phyloP scores from a whole-genome alignment of 2,888 invertebrate species.

The Escarpia spicata region DNA sequence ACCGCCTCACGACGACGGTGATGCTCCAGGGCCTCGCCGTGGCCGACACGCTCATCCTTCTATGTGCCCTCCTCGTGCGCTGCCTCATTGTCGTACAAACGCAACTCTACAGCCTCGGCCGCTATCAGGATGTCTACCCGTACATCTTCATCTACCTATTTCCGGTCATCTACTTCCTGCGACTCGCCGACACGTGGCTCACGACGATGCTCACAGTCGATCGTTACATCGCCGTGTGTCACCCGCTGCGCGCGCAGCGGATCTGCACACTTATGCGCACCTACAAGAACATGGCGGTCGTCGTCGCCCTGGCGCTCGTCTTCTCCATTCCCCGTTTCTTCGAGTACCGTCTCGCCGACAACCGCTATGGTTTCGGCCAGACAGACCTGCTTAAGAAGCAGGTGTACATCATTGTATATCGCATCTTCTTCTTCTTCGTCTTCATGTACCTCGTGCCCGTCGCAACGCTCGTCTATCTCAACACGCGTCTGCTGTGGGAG shows the following conservation, averaged over 20 bases:
- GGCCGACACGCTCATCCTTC: constrained; percentile 27
- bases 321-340: constrained; percentile 41
- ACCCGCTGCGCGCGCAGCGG: constrained; percentile 41
- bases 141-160: neutral
- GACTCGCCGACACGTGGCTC: constrained; percentile 40
- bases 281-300: constrained; percentile 31
- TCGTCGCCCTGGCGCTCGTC: constrained; percentile 33
- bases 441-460: constrained; percentile 41
- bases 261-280: constrained; percentile 40
- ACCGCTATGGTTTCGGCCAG: constrained; percentile 25
- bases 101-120: neutral
- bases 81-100: neutral
- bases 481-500: constrained; percentile 34
- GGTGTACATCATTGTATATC: constrained; percentile 39
- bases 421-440: constrained; percentile 39
- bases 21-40: constrained; percentile 30
- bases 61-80: neutral
- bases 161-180: constrained; percentile 35
- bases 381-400: constrained; percentile 32
- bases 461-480: constrained; percentile 38
- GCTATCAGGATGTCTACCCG: neutral
- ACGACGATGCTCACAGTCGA: constrained; percentile 43
- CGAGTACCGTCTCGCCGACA: constrained; percentile 26
- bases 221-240: constrained; percentile 41
- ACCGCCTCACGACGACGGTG: constrained; percentile 29